phyloP scores from a whole-genome alignment of 2,113 vertebrate species.

The Nymphicus hollandicus region DNA sequence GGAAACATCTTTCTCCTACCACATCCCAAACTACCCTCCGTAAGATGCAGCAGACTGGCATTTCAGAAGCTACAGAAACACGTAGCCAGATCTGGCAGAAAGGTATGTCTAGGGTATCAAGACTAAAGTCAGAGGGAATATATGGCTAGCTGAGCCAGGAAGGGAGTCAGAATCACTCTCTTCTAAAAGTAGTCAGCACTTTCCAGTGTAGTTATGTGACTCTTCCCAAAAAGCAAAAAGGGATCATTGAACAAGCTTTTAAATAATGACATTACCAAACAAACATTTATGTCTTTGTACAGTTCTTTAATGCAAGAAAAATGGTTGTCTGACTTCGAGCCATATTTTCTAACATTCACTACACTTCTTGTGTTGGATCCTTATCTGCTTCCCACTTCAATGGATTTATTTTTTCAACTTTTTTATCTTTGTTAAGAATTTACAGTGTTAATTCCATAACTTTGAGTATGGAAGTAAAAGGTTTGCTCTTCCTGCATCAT shows the following conservation, averaged over 20 bases:
- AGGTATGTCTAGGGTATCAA: background rate
- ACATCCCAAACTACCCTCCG: rapidly evolving
- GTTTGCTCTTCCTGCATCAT: background rate
- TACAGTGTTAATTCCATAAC: background rate
- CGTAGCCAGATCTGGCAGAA: background rate
- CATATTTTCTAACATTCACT: background rate
- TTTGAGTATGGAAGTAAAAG: background rate
- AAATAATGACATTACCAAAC: background rate
- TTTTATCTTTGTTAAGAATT: background rate
- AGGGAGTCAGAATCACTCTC: background rate
- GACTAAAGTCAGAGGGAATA: background rate
- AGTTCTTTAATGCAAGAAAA: background rate
- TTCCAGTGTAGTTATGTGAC: background rate
- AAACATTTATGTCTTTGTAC: background rate
- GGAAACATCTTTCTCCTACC: background rate
- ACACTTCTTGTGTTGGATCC: background rate
- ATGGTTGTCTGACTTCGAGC: background rate
- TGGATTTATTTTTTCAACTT: background rate
- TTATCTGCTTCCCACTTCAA: background rate
- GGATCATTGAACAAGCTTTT: rapidly evolving
- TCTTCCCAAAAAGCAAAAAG: background rate
- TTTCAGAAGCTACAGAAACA: background rate
- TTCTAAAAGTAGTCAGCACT: background rate
- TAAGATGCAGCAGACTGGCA: background rate
- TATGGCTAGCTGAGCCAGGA: background rate